Evolutionary conservation across 2,113 vertebrate genomes (phyloP).

Genomic region (Cromileptes altivelis): DNA sequence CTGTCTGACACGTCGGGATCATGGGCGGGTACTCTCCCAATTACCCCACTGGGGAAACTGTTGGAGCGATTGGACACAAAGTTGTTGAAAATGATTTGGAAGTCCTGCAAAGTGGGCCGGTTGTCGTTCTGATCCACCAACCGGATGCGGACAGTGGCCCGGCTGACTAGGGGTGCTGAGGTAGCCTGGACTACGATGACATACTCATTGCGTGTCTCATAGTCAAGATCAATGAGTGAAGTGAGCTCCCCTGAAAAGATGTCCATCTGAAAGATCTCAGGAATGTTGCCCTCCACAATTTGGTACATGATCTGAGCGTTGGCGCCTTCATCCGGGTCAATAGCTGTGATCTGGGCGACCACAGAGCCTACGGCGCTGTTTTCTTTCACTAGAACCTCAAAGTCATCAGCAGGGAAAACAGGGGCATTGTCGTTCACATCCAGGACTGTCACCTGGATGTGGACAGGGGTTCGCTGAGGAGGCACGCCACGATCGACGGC

Average conservation of each 20-base stretch:
- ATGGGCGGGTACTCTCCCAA: slow-evolving; percentile 94
- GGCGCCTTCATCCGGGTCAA: slow-evolving; percentile 95
- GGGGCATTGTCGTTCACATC: slow-evolving; percentile 98
- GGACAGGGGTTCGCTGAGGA: slow-evolving; percentile 92
- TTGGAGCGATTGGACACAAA: slow-evolving; percentile 98
- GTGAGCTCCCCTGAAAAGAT: slow-evolving; percentile 99
- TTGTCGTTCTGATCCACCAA: slow-evolving; percentile 99
- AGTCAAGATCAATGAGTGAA: slow-evolving; percentile 96
- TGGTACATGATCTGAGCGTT: slow-evolving; percentile 99
- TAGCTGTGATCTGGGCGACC: slow-evolving; percentile 95
- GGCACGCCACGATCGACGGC: slow-evolving; percentile 96
- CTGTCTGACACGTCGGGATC: slow-evolving; percentile 96
- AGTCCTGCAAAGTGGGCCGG: slow-evolving; percentile 92
- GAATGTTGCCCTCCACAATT: slow-evolving; percentile 98
- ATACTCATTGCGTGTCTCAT: slow-evolving; percentile 92
- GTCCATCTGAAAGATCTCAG: slow-evolving; percentile 99
- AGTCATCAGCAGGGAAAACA: slow-evolving; percentile 95
- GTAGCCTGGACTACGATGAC: slow-evolving; percentile 98
- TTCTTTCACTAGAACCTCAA: slow-evolving; percentile 96
- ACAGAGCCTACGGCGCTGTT: slow-evolving; percentile 97
- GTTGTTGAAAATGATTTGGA: slow-evolving; percentile 99
- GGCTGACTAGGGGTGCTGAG: slow-evolving; percentile 95
- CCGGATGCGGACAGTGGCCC: slow-evolving; percentile 93
- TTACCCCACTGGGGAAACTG: slow-evolving; percentile 95
- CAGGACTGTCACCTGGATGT: slow-evolving; percentile 94